A percentile compares a stretch with the other conserved stretches of the same genome.
Conservation (phyloP, 2,797 vertebrate genomes). For the Peromyscus aztecus region DNA sequence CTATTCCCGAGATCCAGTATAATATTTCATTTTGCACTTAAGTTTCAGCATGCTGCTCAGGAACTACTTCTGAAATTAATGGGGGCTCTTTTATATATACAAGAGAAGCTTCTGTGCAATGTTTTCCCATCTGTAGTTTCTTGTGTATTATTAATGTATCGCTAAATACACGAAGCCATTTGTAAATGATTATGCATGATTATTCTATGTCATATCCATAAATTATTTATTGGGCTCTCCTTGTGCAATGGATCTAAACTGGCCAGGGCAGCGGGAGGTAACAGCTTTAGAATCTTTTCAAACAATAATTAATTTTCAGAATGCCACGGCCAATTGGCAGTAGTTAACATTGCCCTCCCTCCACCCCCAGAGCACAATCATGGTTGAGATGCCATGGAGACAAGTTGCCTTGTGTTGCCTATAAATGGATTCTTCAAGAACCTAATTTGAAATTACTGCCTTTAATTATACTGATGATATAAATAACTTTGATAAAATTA, state of each 20-base stretch:
- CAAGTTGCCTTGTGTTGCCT: constrained; percentile 77
- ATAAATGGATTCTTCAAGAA: constrained; percentile 83
- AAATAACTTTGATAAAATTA: constrained; percentile 85
- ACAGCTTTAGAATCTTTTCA: constrained; percentile 57
- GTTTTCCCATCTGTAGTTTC: constrained; percentile 1
- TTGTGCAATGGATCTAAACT: constrained; percentile 32
- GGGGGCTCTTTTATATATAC: background rate
- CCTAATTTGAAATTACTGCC: constrained; percentile 84
- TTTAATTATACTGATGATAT: constrained; percentile 85
- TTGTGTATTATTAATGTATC: constrained; percentile 15
- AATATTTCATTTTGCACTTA: constrained; percentile 42
- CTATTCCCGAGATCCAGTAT: background rate
- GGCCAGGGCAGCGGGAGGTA: constrained; percentile 35
- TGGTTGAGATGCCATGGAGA: constrained; percentile 65
- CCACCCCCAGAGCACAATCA: constrained; percentile 58
- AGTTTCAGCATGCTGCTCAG: constrained; percentile 25
- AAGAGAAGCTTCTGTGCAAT: background rate
- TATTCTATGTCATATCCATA: constrained; percentile 58
- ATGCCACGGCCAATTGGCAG: constrained; percentile 78
- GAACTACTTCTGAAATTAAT: constrained; percentile 30
- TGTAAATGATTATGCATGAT: constrained; percentile 50
- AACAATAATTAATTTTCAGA: constrained; percentile 80
- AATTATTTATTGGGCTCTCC: constrained; percentile 36
- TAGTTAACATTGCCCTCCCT: constrained; percentile 46
- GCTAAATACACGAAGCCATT: constrained; percentile 53